These are phyloP conservation scores for Oplegnathus fasciatus DNA, from an alignment of 2,113 vertebrate genomes.

Conservation along the genomic window DNA sequence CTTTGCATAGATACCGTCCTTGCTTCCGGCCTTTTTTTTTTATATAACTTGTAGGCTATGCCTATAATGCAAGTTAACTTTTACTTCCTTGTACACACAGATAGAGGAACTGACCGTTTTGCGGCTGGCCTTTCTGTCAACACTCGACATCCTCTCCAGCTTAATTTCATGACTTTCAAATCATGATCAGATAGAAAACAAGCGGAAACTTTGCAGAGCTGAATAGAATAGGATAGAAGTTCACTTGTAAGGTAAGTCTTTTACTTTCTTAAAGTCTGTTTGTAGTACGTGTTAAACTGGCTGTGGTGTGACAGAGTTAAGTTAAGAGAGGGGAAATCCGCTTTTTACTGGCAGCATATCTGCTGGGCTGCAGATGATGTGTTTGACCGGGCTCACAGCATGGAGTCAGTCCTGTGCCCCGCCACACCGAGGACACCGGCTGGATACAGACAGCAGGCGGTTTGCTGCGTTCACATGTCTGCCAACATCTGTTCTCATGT, in stretches of 20 bases:
- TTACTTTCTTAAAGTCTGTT: neutral
- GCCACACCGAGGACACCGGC: neutral
- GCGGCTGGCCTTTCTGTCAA: slow-evolving; percentile 56
- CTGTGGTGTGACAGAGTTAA: neutral
- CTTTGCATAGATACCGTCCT: slow-evolving; percentile 85
- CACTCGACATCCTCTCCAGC: slow-evolving; percentile 50
- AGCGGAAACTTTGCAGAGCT: neutral
- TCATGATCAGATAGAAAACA: slow-evolving; percentile 61
- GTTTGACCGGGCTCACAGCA: neutral
- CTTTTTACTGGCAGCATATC: slow-evolving; percentile 15
- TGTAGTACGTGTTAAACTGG: neutral
- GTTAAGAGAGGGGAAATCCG: slow-evolving; percentile 53
- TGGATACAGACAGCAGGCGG: neutral
- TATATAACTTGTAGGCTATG: slow-evolving; percentile 56
- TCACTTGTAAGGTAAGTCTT: slow-evolving; percentile 61
- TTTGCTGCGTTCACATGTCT: neutral
- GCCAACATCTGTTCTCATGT: neutral
- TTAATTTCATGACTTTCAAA: slow-evolving; percentile 40
- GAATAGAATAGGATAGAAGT: neutral
- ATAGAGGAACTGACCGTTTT: slow-evolving; percentile 86
- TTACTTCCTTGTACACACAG: slow-evolving; percentile 85
- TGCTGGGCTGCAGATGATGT: slow-evolving; percentile 19
- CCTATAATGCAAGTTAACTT: slow-evolving; percentile 79
- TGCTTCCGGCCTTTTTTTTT: slow-evolving; percentile 81
- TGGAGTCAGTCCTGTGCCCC: neutral